These are phyloP conservation scores for Calameuta idolon DNA, from an alignment of 2,888 invertebrate genomes.

Conservation along the genomic window DNA sequence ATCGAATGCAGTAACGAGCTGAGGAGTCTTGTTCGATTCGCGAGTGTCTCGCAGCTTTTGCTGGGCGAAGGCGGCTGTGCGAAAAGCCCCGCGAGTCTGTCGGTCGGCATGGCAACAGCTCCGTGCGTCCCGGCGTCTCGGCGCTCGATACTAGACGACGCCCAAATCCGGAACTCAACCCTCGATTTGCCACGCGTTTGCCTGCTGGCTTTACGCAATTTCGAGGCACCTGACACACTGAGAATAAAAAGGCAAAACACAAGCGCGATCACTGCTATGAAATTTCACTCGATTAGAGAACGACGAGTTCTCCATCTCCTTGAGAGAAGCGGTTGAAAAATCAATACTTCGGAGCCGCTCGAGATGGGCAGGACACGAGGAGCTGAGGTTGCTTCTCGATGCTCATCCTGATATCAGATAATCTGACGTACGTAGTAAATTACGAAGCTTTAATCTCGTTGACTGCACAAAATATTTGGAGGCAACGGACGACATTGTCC, in stretches of 20 bases:
- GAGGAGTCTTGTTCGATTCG: constrained; percentile 32
- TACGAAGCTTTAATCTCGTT: background rate
- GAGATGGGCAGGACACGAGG: background rate
- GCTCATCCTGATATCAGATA: background rate
- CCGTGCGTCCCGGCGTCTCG: constrained; percentile 64
- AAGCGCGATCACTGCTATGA: background rate
- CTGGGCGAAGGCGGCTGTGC: constrained; percentile 35
- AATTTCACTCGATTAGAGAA: background rate
- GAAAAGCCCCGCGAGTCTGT: constrained; percentile 58
- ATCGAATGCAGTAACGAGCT: too few species aligned
- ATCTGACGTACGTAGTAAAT: background rate
- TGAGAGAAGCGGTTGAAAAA: background rate
- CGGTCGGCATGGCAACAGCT: constrained; percentile 67
- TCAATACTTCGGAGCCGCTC: background rate
- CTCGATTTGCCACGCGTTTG: constrained; percentile 18
- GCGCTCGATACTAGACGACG: constrained; percentile 67
- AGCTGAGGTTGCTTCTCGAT: background rate
- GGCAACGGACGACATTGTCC: background rate
- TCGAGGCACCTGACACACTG: background rate
- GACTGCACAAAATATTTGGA: too few species aligned
- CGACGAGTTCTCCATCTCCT: background rate
- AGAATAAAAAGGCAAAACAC: background rate
- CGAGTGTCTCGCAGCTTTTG: constrained; percentile 29
- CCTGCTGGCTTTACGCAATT: constrained; percentile 4
- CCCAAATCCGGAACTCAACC: constrained; percentile 54